Conservation (phyloP, 2,888 invertebrate genomes). For the Bruchidius siliquastri region DNA sequence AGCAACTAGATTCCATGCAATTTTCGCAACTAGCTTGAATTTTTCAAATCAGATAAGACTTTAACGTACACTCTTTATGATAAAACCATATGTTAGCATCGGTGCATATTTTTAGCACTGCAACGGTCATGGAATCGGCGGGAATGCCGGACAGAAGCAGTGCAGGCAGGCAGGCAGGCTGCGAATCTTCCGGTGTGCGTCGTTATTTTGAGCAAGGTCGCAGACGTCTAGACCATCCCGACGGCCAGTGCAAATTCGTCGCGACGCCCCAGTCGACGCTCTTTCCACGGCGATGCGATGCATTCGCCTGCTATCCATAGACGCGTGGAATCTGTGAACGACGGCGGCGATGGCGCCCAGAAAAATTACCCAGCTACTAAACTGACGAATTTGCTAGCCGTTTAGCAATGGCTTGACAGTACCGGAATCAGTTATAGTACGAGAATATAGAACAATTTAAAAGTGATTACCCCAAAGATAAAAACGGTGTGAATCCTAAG, state of each 20-base stretch:
- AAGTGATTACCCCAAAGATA: too few species aligned
- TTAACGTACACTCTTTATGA: too few species aligned
- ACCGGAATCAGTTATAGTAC: neutral
- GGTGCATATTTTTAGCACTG: too few species aligned
- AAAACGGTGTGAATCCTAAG: too few species aligned
- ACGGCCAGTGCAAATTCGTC: slow-evolving; percentile 14
- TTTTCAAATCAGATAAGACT: too few species aligned
- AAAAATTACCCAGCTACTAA: neutral
- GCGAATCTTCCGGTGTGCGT: slow-evolving; percentile 44
- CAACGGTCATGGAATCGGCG: slow-evolving; percentile 1
- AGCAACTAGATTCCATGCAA: too few species aligned
- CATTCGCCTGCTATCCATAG: neutral
- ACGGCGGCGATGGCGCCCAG: neutral
- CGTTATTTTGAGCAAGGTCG: slow-evolving; percentile 44
- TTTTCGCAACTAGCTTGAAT: too few species aligned
- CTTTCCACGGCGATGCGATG: neutral
- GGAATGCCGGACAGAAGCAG: slow-evolving; percentile 33
- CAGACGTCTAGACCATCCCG: slow-evolving; percentile 41
- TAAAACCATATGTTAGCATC: too few species aligned
- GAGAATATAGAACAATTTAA: too few species aligned
- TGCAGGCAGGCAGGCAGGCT: neutral
- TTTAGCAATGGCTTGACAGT: neutral
- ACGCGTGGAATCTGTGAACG: neutral
- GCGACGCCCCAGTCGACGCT: slow-evolving; percentile 15
- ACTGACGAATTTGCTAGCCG: neutral